Evolutionary conservation across 1,140 invertebrate genomes (phyloP), one percentile per base, ranked within the genome.

Genomic region (Thaumetopoea pityocampa): DNA sequence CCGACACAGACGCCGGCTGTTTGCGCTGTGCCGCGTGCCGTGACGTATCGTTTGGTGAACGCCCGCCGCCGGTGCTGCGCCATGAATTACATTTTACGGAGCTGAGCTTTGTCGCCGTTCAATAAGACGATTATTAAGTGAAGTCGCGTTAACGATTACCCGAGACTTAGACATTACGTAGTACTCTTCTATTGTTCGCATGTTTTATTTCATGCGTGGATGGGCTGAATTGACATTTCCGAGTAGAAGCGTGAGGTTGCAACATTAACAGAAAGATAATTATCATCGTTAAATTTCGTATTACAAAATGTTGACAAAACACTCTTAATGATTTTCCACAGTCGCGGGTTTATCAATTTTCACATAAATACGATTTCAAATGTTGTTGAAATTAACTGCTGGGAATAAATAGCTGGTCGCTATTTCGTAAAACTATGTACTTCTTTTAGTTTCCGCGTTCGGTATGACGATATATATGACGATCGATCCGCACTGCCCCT

Each of bases 21-120:
- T 81, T 81, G 77, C 55, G 77, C 78, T 81, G 72, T 78, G 57
- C 61, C 71, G 70, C 71, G 72, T 80, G 71, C 69, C 66, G 63
- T 78, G 65, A 78, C 73, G 77, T 78, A 78, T 74, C 67, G 68
- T 70, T 67, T 74, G 72, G 56, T 51, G 60, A 42, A 37, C 51
- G 40, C 36, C 56, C 55, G 66, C 55, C 59, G 65, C 49, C 54
- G 42, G 42, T 30, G 46, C 47, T 33, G 29, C 17, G 30, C 30
- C 48, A 49, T 53, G 51, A 57, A 52, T 67, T 59, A 57, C 35
- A 61, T 62, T 68, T 74, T 71, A 68, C 69, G 61, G 35, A 60
- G 29, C 52, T 58, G 35, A 55, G 55, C 65, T 64, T 64, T 60
- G 60, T 68, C 49, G 38, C 44, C 30, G 44, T 50, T 67, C 42